Percentiles rank a stretch among this genome's conserved stretches.
Conservation (phyloP, 1,140 invertebrate genomes). For the Drosophila obscura region DNA sequence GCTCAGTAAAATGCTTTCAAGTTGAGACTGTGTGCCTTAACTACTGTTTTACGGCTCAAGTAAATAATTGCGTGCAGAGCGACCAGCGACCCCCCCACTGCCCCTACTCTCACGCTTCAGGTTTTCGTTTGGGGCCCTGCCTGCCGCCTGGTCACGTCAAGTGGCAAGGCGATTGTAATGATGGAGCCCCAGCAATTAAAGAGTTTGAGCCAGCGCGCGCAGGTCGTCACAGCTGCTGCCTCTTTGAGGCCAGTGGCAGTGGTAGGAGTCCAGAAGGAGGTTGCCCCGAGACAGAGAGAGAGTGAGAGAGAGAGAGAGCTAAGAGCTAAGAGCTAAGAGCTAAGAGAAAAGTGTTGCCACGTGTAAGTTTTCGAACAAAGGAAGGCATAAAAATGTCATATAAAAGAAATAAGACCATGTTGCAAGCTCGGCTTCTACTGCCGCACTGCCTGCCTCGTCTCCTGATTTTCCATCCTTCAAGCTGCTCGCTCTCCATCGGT, state of each 20-base stretch:
- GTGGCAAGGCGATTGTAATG: constrained; percentile 70
- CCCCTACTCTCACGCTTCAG: background rate
- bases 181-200: constrained; percentile 77
- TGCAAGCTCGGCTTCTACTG: constrained; percentile 40
- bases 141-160: constrained; percentile 48
- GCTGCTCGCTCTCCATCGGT: constrained; percentile 5
- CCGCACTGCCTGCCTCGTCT: constrained; percentile 1
- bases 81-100: constrained; percentile 19
- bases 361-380: constrained; percentile 65
- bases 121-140: background rate
- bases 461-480: constrained; percentile 8
- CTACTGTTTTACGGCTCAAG: constrained; percentile 81
- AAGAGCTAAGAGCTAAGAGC: no score
- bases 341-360: constrained; percentile 24
- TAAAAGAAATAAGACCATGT: constrained; percentile 59
- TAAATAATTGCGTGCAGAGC: constrained; percentile 74
- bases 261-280: background rate
- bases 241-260: background rate
- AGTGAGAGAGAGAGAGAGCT: no score
- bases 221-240: constrained; percentile 44
- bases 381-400: constrained; percentile 72
- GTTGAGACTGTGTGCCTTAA: constrained; percentile 74
- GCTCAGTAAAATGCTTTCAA: constrained; percentile 73
- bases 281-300: no score
- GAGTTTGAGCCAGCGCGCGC: constrained; percentile 41